Evolutionary conservation across 2,888 invertebrate genomes (phyloP).

Genomic region (Pheosia gnoma): DNA sequence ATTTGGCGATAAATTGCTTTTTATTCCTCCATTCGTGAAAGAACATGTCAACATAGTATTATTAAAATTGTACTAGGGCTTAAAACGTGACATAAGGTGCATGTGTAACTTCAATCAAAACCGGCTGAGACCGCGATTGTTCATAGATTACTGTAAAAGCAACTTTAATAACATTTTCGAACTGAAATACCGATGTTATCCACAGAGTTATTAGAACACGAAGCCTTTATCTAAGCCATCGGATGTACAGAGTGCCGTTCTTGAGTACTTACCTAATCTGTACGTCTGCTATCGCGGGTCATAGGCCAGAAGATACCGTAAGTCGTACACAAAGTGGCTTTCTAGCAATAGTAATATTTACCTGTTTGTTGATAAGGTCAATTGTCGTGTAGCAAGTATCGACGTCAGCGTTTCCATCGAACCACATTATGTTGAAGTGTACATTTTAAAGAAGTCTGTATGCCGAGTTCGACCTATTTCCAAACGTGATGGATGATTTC

Average conservation of each 20-base stretch:
- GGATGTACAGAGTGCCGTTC: constrained; percentile 54
- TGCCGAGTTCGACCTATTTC: constrained; percentile 60
- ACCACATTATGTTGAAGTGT: constrained; percentile 47
- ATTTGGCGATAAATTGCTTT: constrained; percentile 75
- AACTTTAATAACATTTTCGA: constrained; percentile 34
- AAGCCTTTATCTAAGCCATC: constrained; percentile 61
- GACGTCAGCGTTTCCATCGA: constrained; percentile 43
- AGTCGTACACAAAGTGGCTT: constrained; percentile 38
- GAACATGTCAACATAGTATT: constrained; percentile 63
- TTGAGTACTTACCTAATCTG: constrained; percentile 63
- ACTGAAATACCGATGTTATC: constrained; percentile 51
- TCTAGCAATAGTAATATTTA: constrained; percentile 47
- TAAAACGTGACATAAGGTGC: constrained; percentile 15
- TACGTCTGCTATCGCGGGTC: constrained; percentile 67
- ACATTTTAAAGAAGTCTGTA: constrained; percentile 55
- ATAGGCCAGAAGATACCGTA: constrained; percentile 75
- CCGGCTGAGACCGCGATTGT: constrained; percentile 10
- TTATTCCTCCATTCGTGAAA: constrained; percentile 52
- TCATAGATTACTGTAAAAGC: constrained; percentile 18
- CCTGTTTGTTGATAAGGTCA: constrained; percentile 45
- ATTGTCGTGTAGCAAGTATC: constrained; percentile 43
- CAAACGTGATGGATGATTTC: constrained; percentile 63
- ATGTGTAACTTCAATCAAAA: constrained; percentile 24
- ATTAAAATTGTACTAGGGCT: constrained; percentile 22
- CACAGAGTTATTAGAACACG: constrained; percentile 55